Percentiles rank a stretch among this genome's conserved stretches.
Evolutionary conservation across 2,888 invertebrate genomes (phyloP).

Genomic region (Halocaridina rubra): DNA sequence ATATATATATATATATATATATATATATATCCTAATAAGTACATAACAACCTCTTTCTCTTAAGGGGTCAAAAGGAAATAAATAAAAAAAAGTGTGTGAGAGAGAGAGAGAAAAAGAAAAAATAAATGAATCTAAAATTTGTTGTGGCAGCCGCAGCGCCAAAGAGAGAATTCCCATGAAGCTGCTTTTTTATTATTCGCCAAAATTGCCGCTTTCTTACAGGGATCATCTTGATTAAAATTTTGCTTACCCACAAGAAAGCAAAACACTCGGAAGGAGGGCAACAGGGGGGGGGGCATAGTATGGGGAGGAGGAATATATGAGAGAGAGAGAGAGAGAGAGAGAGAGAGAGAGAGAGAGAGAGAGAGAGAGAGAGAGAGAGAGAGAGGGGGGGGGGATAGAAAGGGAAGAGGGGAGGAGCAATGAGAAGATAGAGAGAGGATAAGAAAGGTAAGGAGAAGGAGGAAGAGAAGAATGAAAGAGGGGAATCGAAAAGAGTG

Average conservation of each 20-base stretch:
- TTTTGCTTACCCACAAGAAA: slow-evolving; percentile 62
- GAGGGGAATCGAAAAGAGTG: not conserved
- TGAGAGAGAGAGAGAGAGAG: not conserved
- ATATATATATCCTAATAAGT: too few species aligned
- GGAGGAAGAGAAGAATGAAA: not conserved
- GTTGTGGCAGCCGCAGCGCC: not conserved
- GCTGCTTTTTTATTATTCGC: slow-evolving; percentile 5
- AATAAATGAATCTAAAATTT: not conserved
- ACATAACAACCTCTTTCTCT: too few species aligned
- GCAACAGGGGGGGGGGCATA: not conserved
- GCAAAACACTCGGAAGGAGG: slow-evolving; percentile 33
- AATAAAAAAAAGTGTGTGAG: not conserved
- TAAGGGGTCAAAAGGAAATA: not conserved
- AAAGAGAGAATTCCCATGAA: not conserved
- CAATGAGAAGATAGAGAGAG: not conserved
- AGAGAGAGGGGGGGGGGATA: not conserved
- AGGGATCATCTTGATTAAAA: slow-evolving; percentile 58
- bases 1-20: too few species aligned
- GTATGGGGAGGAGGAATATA: not conserved
- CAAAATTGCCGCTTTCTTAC: slow-evolving; percentile 48
- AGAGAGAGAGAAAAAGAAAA: not conserved
- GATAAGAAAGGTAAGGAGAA: not conserved
- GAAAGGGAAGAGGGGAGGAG: not conserved
- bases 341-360: not conserved
- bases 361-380: not conserved